Evolutionary conservation across 2,113 vertebrate species (phyloP), one percentile per base, ranked within the genome.

Genomic region (Corynorhinus townsendii): DNA sequence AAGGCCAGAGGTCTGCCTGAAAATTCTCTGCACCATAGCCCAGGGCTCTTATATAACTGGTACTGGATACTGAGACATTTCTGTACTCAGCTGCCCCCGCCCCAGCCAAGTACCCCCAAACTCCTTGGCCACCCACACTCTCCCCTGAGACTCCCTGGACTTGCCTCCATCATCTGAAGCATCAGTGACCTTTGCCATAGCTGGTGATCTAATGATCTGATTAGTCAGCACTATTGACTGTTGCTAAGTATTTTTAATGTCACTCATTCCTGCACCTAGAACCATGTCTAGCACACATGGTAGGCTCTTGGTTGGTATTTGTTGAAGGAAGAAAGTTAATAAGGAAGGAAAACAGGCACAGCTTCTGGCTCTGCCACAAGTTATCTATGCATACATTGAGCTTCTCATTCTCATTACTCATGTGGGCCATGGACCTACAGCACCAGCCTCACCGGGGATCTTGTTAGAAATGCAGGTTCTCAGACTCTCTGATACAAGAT

Each of bases 401-500:
- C 19, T 17, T 11, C 35, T 92, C 40, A 1, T 59, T 64, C 71
- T 91, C 24, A 12, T 4, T 9, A 49, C 75, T 54, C 79, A 72
- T 38, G 73, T 45, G 35, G 35, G 52, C 72, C 24, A 2, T 1
- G 20, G 33, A 76, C 30, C 7, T 26, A 64, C 1, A 75, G 20
- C 76, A 11, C 11, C 56, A 10, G 71, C 33, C 43, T 75, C 59
- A 8, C 68, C 56, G 40, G 66, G 56, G 49, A 45, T 40, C 72
- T 52, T 45, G 14, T 56, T 45, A 72, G 64, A 94, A 43, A 94
- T 38, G 64, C 68, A 84, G 43, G 89, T 26, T 26, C 72, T 69
- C 64, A 75, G 56, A 80, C 26, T 3, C 47, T 4, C 28, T 59
- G 11, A 71, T 47, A 59, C 7, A 12, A 43, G 69, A 19, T 43